Percentiles rank a stretch among this genome's conserved stretches.
These are phyloP conservation scores for Clanis bilineata DNA, from an alignment of 2,888 invertebrate genomes.

Conservation along the genomic window DNA sequence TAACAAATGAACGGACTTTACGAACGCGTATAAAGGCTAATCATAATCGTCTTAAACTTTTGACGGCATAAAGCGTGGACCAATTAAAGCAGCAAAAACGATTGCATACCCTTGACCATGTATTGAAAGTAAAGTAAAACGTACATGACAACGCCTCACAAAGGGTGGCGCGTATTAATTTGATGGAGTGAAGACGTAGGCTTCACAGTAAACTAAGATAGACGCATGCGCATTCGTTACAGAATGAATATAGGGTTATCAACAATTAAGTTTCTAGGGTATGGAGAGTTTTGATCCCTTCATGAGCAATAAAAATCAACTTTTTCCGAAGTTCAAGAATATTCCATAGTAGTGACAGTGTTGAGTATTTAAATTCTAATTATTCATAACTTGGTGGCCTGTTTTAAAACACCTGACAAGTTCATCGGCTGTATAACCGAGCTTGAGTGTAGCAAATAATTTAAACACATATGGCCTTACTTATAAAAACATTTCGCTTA, in stretches of 20 bases:
- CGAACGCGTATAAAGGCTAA: background rate
- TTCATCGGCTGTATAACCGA: no score
- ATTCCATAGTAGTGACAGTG: no score
- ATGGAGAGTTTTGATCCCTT: no score
- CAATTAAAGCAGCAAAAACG: background rate
- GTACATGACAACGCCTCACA: background rate
- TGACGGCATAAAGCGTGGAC: background rate
- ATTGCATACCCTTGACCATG: background rate
- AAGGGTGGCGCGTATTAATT: conserved; percentile 3
- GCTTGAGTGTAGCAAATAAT: no score
- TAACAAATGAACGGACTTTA: background rate
- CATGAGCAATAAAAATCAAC: no score
- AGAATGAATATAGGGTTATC: background rate
- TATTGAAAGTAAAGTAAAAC: background rate
- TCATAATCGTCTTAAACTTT: background rate
- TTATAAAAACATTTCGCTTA: no score
- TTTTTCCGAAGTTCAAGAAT: no score
- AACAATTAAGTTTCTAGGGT: no score
- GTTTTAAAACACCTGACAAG: background rate
- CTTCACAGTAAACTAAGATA: background rate
- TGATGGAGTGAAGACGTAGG: background rate
- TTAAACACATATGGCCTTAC: no score
- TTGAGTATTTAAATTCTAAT: no score
- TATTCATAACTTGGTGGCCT: background rate
- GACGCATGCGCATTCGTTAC: background rate